Evolutionary conservation across 2,113 vertebrate species (phyloP), one percentile per base, ranked within the genome.

Genomic region (Ploceus nigricollis): DNA sequence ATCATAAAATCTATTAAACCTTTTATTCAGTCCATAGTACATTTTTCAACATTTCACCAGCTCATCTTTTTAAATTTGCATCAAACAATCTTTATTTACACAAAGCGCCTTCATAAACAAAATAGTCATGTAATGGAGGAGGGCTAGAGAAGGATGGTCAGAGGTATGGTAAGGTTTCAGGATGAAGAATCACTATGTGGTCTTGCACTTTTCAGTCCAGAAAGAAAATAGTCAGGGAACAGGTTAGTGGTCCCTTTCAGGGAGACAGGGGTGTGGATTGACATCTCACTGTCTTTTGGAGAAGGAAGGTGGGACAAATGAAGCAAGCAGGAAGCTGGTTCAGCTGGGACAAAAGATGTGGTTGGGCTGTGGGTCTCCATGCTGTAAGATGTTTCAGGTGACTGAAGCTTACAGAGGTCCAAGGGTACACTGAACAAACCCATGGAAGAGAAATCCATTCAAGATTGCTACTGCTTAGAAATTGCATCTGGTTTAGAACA

Each of bases 1-100:
- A 64, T 90, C 31, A 86, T 54, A 87, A 89, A 95, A 70, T 84
- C 71, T 94, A 79, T 89, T 91, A 58, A 58, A 50, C 40, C 60
- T 77, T 82, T 89, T 87, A 33, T 64, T 82, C 68, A 88, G 13
- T 56, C 24, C 15, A 28, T 25, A 33, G 81, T 39, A 65, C 58
- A 50, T 78, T 93, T 94, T 92, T 81, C 73, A 87, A 23, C 16
- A 27, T 53, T 53, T 35, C 75, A 86, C 30, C 54, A 77, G 28
- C 28, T 80, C 66, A 30, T 16, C 8, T 2, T 37, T 82, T 93
- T 68, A 3, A 37, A 39, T 51, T 76, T 80, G 25, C 25, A 39
- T 69, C 66, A 76, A 81, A 71, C 47, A 63, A 8, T 40, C 15
- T 79, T 85, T 68, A n/a, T 64, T 82, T 76, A 76, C 28, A 72